Percentiles rank a stretch among this genome's conserved stretches.
These are phyloP conservation scores for Alauda arvensis DNA, from an alignment of 2,797 vertebrate genomes.

Conservation along the genomic window DNA sequence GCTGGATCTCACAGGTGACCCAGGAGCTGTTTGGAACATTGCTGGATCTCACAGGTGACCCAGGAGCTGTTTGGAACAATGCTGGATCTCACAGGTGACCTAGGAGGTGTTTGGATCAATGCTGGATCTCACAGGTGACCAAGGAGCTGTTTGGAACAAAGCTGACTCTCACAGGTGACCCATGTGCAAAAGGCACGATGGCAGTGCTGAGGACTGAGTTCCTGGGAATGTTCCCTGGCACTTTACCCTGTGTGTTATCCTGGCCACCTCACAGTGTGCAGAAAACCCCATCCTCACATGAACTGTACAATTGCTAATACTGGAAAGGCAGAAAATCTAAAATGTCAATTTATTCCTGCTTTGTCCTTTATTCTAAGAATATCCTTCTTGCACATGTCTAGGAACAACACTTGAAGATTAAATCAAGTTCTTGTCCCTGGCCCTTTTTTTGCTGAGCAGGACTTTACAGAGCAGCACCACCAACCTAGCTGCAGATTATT, in stretches of 20 bases:
- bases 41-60: no score
- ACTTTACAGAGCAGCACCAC: neutral
- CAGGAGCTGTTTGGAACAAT: no score
- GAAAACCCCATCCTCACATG: neutral
- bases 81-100: no score
- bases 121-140: no score
- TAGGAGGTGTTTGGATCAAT: no score
- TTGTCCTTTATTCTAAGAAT: neutral
- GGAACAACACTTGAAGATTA: neutral
- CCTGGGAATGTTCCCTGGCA: neutral
- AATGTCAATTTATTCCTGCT: neutral
- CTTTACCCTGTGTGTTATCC: no score
- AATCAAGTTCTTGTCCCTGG: neutral
- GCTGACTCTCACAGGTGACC: neutral
- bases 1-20: no score
- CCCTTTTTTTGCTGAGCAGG: neutral
- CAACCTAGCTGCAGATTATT: neutral
- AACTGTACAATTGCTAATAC: no score
- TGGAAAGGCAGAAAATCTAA: neutral
- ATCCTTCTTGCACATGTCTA: neutral
- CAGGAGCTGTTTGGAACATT: no score
- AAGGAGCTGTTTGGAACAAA: neutral
- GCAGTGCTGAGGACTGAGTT: accelerated
- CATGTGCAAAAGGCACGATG: neutral
- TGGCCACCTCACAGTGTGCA: neutral